A percentile compares a stretch with the other conserved stretches of the same genome.
These are phyloP conservation scores for Dolichomitus sp. DNA, from an alignment of 2,888 invertebrate species.

Conservation along the genomic window DNA sequence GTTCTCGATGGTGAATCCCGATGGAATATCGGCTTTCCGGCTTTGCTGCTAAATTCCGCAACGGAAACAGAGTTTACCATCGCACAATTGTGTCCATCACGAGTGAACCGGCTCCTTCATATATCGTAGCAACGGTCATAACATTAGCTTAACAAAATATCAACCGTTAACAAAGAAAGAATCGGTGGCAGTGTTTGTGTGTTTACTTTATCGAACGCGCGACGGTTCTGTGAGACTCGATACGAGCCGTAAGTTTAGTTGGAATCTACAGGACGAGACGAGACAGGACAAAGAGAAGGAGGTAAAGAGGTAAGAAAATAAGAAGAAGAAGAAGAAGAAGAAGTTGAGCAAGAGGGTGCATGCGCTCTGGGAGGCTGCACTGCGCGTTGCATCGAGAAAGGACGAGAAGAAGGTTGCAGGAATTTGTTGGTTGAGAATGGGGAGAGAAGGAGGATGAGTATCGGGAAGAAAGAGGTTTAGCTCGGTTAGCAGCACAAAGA, in stretches of 20 bases:
- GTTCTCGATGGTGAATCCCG: background rate
- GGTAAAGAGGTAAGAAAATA: background rate
- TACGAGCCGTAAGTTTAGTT: too few relatives aligned
- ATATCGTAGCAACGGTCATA: background rate
- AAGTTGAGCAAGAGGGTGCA: constrained; percentile 57
- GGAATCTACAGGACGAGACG: background rate
- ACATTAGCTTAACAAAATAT: background rate
- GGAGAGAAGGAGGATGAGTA: constrained; percentile 38
- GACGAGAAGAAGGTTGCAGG: constrained; percentile 45
- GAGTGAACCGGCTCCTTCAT: background rate
- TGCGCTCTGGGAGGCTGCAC: constrained; percentile 54
- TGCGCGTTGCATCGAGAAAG: constrained; percentile 59
- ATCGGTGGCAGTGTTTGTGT: background rate
- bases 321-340: constrained; percentile 17
- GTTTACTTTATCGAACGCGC: background rate
- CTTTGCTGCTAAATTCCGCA: background rate
- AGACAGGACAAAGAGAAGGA: background rate
- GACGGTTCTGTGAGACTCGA: background rate
- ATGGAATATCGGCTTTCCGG: constrained; percentile 6
- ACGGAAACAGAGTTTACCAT: background rate
- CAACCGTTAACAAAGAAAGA: background rate
- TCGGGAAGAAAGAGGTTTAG: constrained; percentile 31
- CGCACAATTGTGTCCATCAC: background rate
- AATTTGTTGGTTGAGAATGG: constrained; percentile 51
- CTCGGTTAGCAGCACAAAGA: background rate